phyloP scores from a whole-genome alignment of 2,888 invertebrate species.

The Leucophenga montana region DNA sequence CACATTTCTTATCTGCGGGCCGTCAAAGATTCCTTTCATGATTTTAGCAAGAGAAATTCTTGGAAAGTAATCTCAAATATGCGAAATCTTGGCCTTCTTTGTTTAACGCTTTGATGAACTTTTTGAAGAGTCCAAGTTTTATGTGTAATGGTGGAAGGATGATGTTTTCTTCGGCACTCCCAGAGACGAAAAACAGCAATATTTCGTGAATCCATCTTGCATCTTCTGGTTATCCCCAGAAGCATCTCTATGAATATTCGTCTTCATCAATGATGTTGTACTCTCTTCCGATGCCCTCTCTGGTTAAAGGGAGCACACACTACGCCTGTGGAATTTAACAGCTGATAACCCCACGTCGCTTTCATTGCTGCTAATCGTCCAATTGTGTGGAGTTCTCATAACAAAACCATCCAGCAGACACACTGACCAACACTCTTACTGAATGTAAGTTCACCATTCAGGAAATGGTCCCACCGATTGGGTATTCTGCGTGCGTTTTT shows the following conservation, averaged over 20 bases:
- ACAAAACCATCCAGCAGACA: constrained; percentile 98
- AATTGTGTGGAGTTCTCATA: constrained; percentile 98
- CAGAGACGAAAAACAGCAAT: too few relatives aligned
- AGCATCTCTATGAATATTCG: constrained; percentile 95
- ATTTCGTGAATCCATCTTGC: too few relatives aligned
- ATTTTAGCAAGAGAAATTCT: too few relatives aligned
- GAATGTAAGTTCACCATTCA: constrained; percentile 99
- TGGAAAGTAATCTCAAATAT: too few relatives aligned
- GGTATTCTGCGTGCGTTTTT: constrained; percentile 99
- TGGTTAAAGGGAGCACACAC: constrained; percentile 99
- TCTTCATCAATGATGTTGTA: constrained; percentile 98
- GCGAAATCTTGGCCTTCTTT: too few relatives aligned
- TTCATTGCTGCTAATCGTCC: constrained; percentile 99
- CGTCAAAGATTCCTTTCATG: too few relatives aligned
- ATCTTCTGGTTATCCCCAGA: constrained; percentile 94
- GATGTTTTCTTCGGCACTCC: too few relatives aligned
- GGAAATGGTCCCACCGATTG: constrained; percentile 95
- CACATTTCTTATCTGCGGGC: too few relatives aligned
- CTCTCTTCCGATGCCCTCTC: constrained; percentile 99
- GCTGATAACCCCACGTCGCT: constrained; percentile 98
- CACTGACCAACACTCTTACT: constrained; percentile 97
- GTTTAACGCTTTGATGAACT: too few relatives aligned
- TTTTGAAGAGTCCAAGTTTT: too few relatives aligned
- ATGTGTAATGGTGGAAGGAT: too few relatives aligned
- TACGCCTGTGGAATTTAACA: constrained; percentile 98